A percentile compares a stretch with the other conserved stretches of the same genome.
phyloP scores from a whole-genome alignment of 2,113 vertebrate species.

The Buteo buteo region DNA sequence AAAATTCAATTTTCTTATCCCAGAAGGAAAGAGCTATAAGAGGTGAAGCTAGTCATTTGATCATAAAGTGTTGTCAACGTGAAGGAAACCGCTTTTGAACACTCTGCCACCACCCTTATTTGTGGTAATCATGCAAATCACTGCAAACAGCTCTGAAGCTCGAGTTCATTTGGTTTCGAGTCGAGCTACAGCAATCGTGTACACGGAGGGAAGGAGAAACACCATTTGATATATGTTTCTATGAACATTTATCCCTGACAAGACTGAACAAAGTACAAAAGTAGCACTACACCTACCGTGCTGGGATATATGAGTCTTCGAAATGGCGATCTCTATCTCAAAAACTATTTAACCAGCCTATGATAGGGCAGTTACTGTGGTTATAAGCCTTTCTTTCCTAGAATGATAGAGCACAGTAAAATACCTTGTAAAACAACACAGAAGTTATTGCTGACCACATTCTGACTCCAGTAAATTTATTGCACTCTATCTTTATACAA shows the following conservation, averaged over 20 bases:
- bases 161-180: background rate
- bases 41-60: constrained; percentile 13
- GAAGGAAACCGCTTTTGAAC: background rate
- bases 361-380: constrained; percentile 34
- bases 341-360: constrained; percentile 60
- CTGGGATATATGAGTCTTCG: constrained; percentile 51
- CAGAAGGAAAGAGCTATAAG: constrained; percentile 31
- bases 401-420: constrained; percentile 30
- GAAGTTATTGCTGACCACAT: constrained; percentile 42
- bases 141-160: background rate
- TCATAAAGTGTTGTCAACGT: constrained; percentile 13
- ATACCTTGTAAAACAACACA: constrained; percentile 26
- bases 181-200: background rate
- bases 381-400: constrained; percentile 44
- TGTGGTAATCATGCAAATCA: constrained; percentile 34
- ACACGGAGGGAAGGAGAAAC: background rate
- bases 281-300: background rate
- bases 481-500: background rate
- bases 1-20: constrained; percentile 58
- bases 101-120: background rate
- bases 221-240: background rate
- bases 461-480: background rate
- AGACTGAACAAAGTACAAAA: background rate
- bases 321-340: constrained; percentile 59
- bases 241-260: background rate